Base-by-base conservation (phyloP, 2,888 invertebrate genomes). In the Drosophila conformis region DNA sequence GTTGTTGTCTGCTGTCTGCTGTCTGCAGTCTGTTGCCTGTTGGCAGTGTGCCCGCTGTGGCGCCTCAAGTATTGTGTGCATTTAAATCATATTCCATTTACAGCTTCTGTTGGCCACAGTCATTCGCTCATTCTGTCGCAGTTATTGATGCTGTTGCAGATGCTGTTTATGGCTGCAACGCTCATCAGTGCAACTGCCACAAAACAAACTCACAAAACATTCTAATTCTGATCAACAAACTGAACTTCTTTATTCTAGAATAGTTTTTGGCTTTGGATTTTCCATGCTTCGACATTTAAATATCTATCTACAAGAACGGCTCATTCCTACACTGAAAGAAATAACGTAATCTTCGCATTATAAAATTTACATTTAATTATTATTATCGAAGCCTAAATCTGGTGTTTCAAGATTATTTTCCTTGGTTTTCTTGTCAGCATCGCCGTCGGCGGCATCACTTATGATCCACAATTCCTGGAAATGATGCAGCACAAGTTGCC, bases 41-140 rank as follows among this genome's bases (percentile, higher is more conserved):
- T 51, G 52, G 25, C 51, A 59, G 29, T n/a, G 64, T 51, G 59
- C 67, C 70, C 64, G 75, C 76, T 64, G 76, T 83, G 81, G 83
- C 82, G 81, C 84, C 82, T 70, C 74, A 42, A 79, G 82, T 66
- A 79, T 79, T 79, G 84, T 77, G 84, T 81, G 84, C 70, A 76
- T 77, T 83, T 81, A 83, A 83, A 83, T 83, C 82, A 81, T 82
- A 72, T 75, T 69, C 80, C 82, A 57, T 73, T 72, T 78, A 67
- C 77, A 77, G 82, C 84, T 82, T 79, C 81, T 83, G 81, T 81
- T 76, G 69, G 72, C 64, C 54, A 65, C 58, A 64, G 36, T 38
- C 56, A 29, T 6, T 53, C 25, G 25, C 36, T 40, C 66, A 57
- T 35, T 57, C 21, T 18, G 36, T 31, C 31, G 56, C 15, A 36